These are phyloP conservation scores for Drosophila varians DNA, from an alignment of 1,140 invertebrate species.

Conservation along the genomic window DNA sequence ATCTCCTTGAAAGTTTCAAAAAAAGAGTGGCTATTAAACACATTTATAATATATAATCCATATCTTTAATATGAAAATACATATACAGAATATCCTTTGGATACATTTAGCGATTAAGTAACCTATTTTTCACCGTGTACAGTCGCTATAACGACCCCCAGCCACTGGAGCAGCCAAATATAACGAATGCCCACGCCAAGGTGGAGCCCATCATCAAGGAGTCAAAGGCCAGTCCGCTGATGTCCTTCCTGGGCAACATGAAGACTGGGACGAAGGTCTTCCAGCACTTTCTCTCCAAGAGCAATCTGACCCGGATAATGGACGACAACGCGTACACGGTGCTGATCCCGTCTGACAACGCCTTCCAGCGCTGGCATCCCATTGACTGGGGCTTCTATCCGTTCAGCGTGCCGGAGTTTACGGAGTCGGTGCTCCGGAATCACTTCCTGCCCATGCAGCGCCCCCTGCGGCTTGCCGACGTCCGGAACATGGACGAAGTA, in stretches of 20 bases:
- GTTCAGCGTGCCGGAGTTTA: conserved; percentile 87
- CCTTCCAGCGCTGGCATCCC: conserved; percentile 88
- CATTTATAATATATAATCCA: too few relatives aligned
- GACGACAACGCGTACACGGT: conserved; percentile 87
- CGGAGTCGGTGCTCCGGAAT: conserved; percentile 86
- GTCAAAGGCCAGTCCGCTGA: conserved; percentile 85
- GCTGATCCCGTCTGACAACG: conserved; percentile 87
- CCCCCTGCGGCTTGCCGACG: conserved; percentile 84
- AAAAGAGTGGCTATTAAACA: neutral
- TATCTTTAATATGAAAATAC: too few relatives aligned
- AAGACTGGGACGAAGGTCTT: conserved; percentile 87
- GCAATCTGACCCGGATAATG: conserved; percentile 86
- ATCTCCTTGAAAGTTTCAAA: neutral
- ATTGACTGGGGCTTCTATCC: conserved; percentile 89
- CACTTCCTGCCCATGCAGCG: conserved; percentile 86
- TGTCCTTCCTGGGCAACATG: conserved; percentile 86
- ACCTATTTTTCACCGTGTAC: neutral
- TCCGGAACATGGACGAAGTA: conserved; percentile 84
- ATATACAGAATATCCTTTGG: too few relatives aligned
- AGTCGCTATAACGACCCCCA: conserved; percentile 83
- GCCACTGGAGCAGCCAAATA: conserved; percentile 79
- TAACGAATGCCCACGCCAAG: conserved; percentile 78
- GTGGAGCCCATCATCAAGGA: conserved; percentile 83
- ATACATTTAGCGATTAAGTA: neutral
- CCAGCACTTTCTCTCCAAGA: conserved; percentile 86